These are phyloP conservation scores for Drosophila sucinea DNA, from an alignment of 1,140 invertebrate species.

Conservation along the genomic window DNA sequence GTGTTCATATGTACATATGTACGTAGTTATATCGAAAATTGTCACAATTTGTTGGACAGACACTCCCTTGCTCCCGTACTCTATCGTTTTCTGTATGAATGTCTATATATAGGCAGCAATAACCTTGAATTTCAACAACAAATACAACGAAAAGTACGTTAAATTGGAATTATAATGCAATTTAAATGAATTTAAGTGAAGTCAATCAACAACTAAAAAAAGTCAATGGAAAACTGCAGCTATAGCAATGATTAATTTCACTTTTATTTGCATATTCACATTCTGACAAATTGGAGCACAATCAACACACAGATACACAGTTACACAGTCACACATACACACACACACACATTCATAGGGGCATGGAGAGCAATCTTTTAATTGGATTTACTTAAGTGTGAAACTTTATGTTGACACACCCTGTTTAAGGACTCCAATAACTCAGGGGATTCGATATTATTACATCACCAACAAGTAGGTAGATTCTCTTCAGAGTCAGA, in stretches of 20 bases:
- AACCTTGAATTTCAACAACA: conserved; percentile 54
- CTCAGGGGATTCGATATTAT: conserved; percentile 31
- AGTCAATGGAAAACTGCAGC: conserved; percentile 15
- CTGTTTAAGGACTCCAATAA: conserved; percentile 52
- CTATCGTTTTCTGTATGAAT: background rate
- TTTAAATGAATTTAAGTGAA: conserved; percentile 39
- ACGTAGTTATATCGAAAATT: conserved; percentile 11
- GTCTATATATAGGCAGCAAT: background rate
- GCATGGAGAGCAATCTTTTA: conserved; percentile 38
- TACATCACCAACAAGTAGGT: conserved; percentile 61
- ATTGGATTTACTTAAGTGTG: conserved; percentile 15
- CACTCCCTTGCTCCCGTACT: conserved; percentile 5
- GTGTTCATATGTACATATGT: too few species aligned
- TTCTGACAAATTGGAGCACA: conserved; percentile 53
- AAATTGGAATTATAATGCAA: conserved; percentile 64
- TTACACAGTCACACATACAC: conserved; percentile 21
- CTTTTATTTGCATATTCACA: conserved; percentile 61
- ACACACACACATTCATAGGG: conserved; percentile 26
- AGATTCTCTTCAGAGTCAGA: conserved; percentile 3
- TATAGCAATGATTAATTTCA: conserved; percentile 56
- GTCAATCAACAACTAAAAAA: background rate
- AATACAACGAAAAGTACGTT: conserved; percentile 8
- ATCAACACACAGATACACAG: conserved; percentile 35
- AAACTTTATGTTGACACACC: conserved; percentile 25
- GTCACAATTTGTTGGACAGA: conserved; percentile 39